phyloP scores from a whole-genome alignment of 2,888 invertebrate species.

The Hetaerina titia region DNA sequence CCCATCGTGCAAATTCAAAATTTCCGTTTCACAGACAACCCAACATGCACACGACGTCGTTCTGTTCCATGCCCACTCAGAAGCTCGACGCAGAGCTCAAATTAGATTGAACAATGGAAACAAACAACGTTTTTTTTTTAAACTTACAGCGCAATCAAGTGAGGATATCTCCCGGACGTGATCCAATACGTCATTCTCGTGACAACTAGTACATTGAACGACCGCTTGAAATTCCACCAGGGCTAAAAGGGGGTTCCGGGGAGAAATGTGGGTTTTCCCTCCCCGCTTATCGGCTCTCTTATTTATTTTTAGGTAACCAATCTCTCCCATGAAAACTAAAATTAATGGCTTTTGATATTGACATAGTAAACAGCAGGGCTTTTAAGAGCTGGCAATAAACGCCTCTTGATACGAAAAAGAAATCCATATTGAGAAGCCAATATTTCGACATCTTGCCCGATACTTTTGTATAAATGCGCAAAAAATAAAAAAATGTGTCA shows the following conservation, averaged over 20 bases:
- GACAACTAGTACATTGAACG: neutral
- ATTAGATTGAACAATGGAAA: neutral
- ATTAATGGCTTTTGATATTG: neutral
- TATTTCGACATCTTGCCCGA: neutral
- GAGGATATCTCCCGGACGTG: neutral
- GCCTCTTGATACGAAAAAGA: neutral
- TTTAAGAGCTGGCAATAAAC: neutral
- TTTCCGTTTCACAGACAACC: neutral
- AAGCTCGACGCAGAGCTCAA: neutral
- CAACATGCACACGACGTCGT: neutral
- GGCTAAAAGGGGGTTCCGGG: neutral
- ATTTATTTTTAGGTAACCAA: neutral
- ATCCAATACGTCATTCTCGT: constrained; percentile 41
- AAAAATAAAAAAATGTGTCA: neutral
- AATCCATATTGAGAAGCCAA: neutral
- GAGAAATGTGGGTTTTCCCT: neutral
- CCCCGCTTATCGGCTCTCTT: neutral
- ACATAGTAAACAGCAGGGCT: neutral
- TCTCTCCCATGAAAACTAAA: neutral
- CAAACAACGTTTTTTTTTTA: neutral
- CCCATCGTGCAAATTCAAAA: too few species aligned
- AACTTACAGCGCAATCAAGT: neutral
- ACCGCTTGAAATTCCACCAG: neutral
- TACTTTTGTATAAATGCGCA: neutral
- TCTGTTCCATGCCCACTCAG: neutral